These are phyloP conservation scores for Naso thynnoides DNA, from an alignment of 2,797 vertebrate species.

Conservation along the genomic window DNA sequence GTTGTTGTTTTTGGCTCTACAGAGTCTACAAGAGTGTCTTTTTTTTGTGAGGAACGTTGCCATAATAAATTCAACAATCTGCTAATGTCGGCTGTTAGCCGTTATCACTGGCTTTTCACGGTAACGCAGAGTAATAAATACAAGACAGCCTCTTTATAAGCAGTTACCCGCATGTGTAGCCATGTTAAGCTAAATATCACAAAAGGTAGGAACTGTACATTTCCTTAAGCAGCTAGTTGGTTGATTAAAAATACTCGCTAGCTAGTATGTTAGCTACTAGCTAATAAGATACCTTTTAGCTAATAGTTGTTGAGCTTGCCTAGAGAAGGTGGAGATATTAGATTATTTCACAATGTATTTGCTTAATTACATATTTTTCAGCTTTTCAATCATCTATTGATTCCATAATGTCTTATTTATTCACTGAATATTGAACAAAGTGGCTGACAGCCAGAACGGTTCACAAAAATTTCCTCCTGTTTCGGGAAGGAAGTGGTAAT, in stretches of 20 bases:
- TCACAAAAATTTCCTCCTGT: not conserved
- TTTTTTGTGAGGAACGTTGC: not conserved
- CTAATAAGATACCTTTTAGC: not conserved
- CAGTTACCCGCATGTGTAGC: slow-evolving; percentile 2
- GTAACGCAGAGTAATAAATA: not conserved
- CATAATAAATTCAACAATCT: not conserved
- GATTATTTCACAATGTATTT: not conserved
- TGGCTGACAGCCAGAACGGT: no score
- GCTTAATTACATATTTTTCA: not conserved
- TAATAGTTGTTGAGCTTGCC: not conserved
- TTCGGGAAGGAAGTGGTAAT: not conserved
- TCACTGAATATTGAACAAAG: not conserved
- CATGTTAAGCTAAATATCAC: not conserved
- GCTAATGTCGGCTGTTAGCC: not conserved
- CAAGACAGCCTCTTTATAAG: not conserved
- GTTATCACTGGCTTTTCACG: not conserved
- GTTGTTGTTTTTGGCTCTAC: no score
- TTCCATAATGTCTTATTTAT: slow-evolving; percentile 8
- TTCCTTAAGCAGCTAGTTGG: not conserved
- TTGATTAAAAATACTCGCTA: not conserved
- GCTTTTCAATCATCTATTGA: not conserved
- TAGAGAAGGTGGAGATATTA: no score
- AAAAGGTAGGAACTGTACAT: not conserved
- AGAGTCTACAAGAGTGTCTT: not conserved
- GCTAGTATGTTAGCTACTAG: not conserved